Evolutionary conservation across 2,113 vertebrate species (phyloP), one percentile per base, ranked within the genome.

Genomic region (Nycticorax nycticorax): DNA sequence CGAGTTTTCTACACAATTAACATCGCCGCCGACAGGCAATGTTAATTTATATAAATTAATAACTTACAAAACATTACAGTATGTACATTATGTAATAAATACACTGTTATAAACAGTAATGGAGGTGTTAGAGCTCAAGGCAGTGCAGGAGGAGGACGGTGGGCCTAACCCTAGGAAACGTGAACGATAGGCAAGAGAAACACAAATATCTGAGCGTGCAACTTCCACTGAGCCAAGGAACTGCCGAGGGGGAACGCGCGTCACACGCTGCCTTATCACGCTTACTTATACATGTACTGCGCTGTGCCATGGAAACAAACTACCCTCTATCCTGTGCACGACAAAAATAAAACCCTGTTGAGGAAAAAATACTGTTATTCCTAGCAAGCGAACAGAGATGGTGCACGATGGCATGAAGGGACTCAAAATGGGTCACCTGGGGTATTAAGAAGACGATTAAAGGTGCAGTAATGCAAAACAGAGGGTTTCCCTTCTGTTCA

Each of bases 11-110:
- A 99, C 98, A 98, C 98, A 97, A 97, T 98, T 98, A 99, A 98
- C 99, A 98, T 98, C 98, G 98, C 99, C 99, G 92, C 98, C 98
- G 98, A 98, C 98, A 98, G 99, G 99, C 98, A 98, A 99, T 98
- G 99, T 98, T 98, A 99, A 99, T 99, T 99, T 98, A 99, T 99
- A 99, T 99, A 99, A 99, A 99, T 99, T 99, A 99, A 99, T 99
- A 98, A 99, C 99, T 99, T 99, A 99, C 98, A 99, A 99, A 99
- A 98, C 98, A 99, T 99, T 99, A 99, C 99, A 98, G 97, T 99
- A 99, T 99, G 94, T 99, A 99, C 99, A 99, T 97, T 97, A 98
- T 96, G 97, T 99, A 99, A 99, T 99, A 99, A 99, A 99, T 99
- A 99, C 98, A 99, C 97, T 98, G 99, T 99, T 99, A 99, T 99